Evolutionary conservation across 2,113 vertebrate species (phyloP).

Genomic region (Thamnophis sirtalis): DNA sequence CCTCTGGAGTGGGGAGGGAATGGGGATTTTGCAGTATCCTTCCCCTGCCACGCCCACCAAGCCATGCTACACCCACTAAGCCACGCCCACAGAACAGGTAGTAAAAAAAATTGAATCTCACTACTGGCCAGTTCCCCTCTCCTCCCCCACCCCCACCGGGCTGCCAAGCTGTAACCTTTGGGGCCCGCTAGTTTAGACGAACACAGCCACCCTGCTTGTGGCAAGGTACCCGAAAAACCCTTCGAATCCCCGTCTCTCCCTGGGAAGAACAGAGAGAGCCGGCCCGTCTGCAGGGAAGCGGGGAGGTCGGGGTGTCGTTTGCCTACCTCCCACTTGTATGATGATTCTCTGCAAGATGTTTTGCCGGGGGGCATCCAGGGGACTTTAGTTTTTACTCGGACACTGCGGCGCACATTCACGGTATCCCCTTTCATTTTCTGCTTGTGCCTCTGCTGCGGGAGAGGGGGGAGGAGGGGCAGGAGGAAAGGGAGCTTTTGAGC

Average conservation of each 20-base stretch:
- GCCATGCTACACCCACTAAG: too few species aligned
- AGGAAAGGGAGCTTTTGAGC: neutral
- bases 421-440: constrained; percentile 68
- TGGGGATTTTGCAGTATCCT: too few species aligned
- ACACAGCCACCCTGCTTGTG: neutral
- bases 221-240: neutral
- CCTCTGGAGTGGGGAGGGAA: too few species aligned
- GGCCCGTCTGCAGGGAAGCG: neutral
- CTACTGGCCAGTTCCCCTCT: neutral
- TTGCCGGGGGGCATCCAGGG: constrained; percentile 90
- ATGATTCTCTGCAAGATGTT: constrained; percentile 66
- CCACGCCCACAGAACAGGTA: too few species aligned
- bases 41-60: too few species aligned
- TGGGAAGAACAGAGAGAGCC: neutral
- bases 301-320: neutral
- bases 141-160: accelerated
- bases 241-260: neutral
- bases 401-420: constrained; percentile 65
- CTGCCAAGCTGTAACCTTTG: neutral
- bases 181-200: neutral
- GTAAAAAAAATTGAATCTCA: too few species aligned
- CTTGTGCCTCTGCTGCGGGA: constrained; percentile 66
- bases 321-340: constrained; percentile 88
- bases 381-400: constrained; percentile 78
- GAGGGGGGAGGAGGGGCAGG: neutral